Conservation (phyloP, 1,140 invertebrate genomes). For the Aphaenogaster ashmeadi region DNA sequence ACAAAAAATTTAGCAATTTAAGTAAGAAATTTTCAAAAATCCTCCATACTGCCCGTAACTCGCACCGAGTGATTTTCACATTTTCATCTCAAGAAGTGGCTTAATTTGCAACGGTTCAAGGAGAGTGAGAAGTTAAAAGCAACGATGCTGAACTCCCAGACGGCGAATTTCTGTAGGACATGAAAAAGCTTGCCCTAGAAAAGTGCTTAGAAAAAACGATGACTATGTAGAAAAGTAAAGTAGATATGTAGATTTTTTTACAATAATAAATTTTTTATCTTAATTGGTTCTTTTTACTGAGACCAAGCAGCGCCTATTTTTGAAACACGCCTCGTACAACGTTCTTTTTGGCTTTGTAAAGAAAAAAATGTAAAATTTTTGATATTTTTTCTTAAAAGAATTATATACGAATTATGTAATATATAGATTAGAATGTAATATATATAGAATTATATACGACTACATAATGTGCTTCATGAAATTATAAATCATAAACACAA, state of each 20-base stretch:
- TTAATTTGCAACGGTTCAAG: neutral
- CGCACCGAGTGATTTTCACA: neutral
- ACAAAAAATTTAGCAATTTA: neutral
- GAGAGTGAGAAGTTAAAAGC: neutral
- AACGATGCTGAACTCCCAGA: neutral
- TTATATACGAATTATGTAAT: neutral
- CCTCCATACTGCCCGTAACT: neutral
- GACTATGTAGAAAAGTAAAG: neutral
- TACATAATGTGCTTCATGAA: neutral
- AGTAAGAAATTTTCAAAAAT: neutral
- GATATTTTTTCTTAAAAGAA: neutral
- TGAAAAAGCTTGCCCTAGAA: neutral
- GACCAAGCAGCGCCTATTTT: neutral
- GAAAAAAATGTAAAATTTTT: neutral
- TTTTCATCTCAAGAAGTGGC: neutral
- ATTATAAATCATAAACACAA: slow-evolving; percentile 4
- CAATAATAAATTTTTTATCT: neutral
- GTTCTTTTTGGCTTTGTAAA: neutral
- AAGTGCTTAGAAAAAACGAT: neutral
- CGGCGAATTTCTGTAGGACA: neutral
- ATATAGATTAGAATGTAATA: neutral
- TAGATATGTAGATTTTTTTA: neutral
- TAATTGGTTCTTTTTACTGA: neutral
- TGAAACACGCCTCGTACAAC: too few relatives aligned
- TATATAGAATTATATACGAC: neutral